Base-by-base conservation (phyloP, 2,888 invertebrate genomes). In the Phytoseiulus persimilis region DNA sequence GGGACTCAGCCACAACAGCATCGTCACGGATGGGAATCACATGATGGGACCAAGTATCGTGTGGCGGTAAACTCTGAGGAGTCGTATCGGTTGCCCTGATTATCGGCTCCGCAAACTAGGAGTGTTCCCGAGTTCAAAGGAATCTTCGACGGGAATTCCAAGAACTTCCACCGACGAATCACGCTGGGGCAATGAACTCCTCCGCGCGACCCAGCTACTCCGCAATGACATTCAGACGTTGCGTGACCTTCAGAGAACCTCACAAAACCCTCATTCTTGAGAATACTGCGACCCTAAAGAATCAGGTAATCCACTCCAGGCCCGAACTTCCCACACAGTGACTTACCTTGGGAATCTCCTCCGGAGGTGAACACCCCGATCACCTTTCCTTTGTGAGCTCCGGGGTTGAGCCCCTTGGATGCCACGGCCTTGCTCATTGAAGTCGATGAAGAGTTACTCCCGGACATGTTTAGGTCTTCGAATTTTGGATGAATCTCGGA, bases 311-410 rank as follows among this genome's bases (percentile, higher is more conserved):
- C 65, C 18, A 65, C 18, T 65, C 23, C 14, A 65, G 65, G 18
- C 65, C 23, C 39, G 28, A 31, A 18, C 9, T 3, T 83, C 83
- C 23, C n/a, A 32, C 1, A 84, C n/a, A 33, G 46, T 31, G 33
- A n/a, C 65, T 89, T 91, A 95, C 95, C 95, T 95, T 95, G 98
- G 33, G 98, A 97, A 94, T 98, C 98, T 90, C 98, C 98, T 91
- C 98, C 98, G 92, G 97, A 98, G 90, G 98, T 99, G 92, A 98
- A 97, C 83, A 99, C 98, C 23, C 97, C 99, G 90, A 99, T 95
- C 46, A 96, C 96, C 93, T 96, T 96, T 90, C 97, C 98, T 92
- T 96, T 96, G 92, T 97, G 96, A 92, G 96, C 95, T 90, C 97
- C 97, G 45, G 87, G 87, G 39, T 33, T 87, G 28, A 87, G n/a